A percentile compares a stretch with the other conserved stretches of the same genome.
These are phyloP conservation scores for Cephus pulcher DNA, from an alignment of 2,888 invertebrate genomes.

Conservation along the genomic window DNA sequence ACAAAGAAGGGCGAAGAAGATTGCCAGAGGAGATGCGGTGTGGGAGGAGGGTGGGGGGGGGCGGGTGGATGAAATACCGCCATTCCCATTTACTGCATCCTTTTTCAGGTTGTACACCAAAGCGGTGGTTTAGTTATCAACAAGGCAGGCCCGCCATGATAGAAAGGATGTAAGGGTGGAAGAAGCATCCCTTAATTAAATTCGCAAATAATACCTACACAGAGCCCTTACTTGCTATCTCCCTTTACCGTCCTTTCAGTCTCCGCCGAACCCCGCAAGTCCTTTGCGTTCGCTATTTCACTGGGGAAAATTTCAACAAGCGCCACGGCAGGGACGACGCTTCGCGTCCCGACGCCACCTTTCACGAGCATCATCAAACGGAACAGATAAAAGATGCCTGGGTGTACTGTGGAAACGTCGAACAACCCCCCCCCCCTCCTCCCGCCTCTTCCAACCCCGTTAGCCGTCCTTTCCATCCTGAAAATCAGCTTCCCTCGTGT, in stretches of 20 bases:
- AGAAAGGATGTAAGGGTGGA: not conserved
- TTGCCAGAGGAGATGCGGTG: constrained; percentile 7
- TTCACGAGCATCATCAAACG: not conserved
- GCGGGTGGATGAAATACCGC: not conserved
- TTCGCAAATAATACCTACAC: constrained; percentile 6
- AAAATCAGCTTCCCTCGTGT: not conserved
- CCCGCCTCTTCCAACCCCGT: too few relatives aligned
- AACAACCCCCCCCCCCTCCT: not conserved
- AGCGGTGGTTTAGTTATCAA: not conserved
- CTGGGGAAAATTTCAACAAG: not conserved
- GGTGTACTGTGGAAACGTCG: not conserved
- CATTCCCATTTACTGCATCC: constrained; percentile 30
- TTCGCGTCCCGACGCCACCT: not conserved
- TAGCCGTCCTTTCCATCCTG: not conserved
- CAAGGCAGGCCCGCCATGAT: not conserved
- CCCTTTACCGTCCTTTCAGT: not conserved
- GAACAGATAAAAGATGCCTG: not conserved
- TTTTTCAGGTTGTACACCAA: constrained; percentile 17
- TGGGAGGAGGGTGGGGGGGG: constrained; percentile 1
- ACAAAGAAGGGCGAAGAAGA: constrained; percentile 9
- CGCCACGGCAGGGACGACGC: not conserved
- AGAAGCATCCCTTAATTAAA: constrained; percentile 33
- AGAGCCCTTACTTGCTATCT: not conserved
- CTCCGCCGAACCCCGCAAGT: not conserved
- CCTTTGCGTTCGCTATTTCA: not conserved